phyloP scores from a whole-genome alignment of 2,888 invertebrate species.

The Lochmaea crataegi region DNA sequence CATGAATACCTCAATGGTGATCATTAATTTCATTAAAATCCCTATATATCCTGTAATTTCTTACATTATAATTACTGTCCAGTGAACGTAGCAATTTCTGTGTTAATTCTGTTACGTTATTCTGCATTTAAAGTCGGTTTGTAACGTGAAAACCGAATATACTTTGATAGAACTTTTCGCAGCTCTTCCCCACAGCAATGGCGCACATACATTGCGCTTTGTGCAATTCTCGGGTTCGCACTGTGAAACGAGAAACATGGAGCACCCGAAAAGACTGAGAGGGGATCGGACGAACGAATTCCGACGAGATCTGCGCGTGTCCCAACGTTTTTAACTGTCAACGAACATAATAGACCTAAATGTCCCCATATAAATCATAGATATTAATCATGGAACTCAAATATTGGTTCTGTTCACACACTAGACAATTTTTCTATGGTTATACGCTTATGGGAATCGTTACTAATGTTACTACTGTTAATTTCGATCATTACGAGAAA shows the following conservation, averaged over 20 bases:
- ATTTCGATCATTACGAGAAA: too few relatives aligned
- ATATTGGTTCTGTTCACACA: background rate
- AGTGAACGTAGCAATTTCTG: conserved; percentile 96
- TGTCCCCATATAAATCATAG: conserved; percentile 44
- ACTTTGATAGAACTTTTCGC: conserved; percentile 64
- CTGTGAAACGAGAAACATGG: conserved; percentile 66
- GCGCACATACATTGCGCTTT: conserved; percentile 67
- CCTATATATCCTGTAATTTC: conserved; percentile 65
- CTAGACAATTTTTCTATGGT: too few relatives aligned
- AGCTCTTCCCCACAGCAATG: conserved; percentile 66
- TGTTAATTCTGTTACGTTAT: conserved; percentile 90
- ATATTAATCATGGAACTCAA: background rate
- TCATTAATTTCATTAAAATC: conserved; percentile 54
- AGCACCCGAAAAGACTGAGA: conserved; percentile 66
- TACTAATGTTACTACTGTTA: too few relatives aligned
- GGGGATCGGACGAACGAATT: conserved; percentile 63
- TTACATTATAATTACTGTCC: conserved; percentile 98
- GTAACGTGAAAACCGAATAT: conserved; percentile 65
- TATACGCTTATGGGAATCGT: too few relatives aligned
- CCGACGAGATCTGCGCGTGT: conserved; percentile 60
- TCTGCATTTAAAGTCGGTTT: conserved; percentile 78
- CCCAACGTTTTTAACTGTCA: conserved; percentile 44
- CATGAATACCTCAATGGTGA: conserved; percentile 52
- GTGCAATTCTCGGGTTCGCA: conserved; percentile 65
- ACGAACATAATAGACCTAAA: conserved; percentile 44